Base-by-base conservation (phyloP, 2,113 vertebrate species). In the Ranitomeya variabilis region DNA sequence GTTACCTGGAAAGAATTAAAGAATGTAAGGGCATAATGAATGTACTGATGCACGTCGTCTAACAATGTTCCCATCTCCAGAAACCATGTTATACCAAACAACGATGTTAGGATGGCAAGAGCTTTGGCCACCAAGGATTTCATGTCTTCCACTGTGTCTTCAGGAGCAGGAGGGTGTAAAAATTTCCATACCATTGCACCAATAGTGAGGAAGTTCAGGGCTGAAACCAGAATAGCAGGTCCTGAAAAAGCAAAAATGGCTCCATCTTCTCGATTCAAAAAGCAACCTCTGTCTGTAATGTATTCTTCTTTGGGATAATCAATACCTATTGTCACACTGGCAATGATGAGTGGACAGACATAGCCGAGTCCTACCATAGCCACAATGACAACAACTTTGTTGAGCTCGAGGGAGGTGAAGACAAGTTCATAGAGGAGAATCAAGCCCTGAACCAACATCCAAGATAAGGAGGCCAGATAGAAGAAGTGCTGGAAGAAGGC, bases 401-500 rank as follows among this genome's bases (percentile, higher is more conserved):
- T 94, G 91, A 96, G 92, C 59, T 94, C 92, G 19, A 92, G 94
- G 82, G 96, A 96, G 67, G 96, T 91, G 21, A 96, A 94, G 23
- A 96, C 80, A 6, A 94, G 92, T n/a, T 94, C 92, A 89, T 97
- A 96, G 10, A 95, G 93, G n/a, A 97, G 92, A 31, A 97, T 79
- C 52, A 97, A 92, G 5, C 94, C 96, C 57, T 96, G 96, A 0
- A 93, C 92, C 6, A 97, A 89, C 96, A 97, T 97, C 97, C 97
- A 97, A 90, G 96, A 97, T 83, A 97, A 97, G 0, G 94, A 74
- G 55, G 95, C 94, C 51, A 97, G 91, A 85, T 96, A 97, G 91
- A 96, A 96, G 77, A 96, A 94, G 81, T 97, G 97, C 74, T 93
- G 93, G 80, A 97, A 96, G 86, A 97, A 97, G 9, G 95, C 93